These are phyloP conservation scores for Pomacea canaliculata DNA, from an alignment of 2,888 invertebrate species.

Conservation along the genomic window DNA sequence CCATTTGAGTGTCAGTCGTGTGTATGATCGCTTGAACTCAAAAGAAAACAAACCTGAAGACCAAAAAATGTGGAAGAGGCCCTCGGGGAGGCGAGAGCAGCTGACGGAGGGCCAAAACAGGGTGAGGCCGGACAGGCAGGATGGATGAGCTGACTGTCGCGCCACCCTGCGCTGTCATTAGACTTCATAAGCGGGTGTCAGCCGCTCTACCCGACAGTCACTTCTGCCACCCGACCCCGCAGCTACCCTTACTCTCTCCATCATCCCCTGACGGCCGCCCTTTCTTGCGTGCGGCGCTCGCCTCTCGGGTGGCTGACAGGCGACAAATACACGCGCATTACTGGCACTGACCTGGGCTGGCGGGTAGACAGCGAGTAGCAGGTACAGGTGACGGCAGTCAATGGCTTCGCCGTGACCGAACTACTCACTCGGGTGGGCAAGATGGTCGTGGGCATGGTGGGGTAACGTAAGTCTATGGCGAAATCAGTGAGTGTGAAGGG, in stretches of 20 bases:
- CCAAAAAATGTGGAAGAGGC: neutral
- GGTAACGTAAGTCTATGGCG: too few species aligned
- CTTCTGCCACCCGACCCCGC: conserved; percentile 1
- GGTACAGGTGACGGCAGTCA: neutral
- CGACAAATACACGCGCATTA: neutral
- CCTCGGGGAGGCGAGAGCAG: neutral
- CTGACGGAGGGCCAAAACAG: neutral
- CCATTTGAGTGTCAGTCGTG: neutral
- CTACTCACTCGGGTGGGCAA: neutral
- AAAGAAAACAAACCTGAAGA: neutral
- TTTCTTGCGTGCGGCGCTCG: neutral
- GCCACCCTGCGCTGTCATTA: neutral
- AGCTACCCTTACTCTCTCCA: conserved; percentile 3
- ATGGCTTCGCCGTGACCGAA: neutral
- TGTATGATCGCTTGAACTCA: too few species aligned
- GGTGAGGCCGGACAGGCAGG: neutral
- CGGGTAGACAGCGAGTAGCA: neutral
- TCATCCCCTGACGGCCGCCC: neutral
- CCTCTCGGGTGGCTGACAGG: conserved; percentile 2
- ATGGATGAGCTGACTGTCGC: neutral
- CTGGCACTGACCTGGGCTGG: neutral
- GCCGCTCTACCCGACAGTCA: neutral
- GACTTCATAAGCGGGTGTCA: conserved; percentile 6
- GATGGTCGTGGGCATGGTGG: too few species aligned
- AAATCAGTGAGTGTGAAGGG: too few species aligned